These are phyloP conservation scores for Synergus itoensis DNA, from an alignment of 2,888 invertebrate genomes.

Conservation along the genomic window DNA sequence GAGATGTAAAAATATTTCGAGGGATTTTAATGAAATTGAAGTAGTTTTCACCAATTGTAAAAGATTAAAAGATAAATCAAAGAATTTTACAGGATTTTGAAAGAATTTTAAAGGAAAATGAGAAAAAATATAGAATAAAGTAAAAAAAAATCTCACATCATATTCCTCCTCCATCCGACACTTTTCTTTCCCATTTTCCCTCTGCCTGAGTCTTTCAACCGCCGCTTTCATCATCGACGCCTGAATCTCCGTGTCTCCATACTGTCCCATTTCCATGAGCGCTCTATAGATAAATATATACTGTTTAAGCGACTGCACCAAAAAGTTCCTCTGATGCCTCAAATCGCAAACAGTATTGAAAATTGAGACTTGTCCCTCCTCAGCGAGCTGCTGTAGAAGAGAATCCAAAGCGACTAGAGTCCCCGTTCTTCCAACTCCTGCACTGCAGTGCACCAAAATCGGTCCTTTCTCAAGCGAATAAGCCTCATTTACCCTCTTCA, in stretches of 20 bases:
- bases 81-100: neutral
- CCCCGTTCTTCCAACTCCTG: conserved; percentile 96
- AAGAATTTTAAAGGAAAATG: too few species aligned
- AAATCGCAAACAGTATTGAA: conserved; percentile 95
- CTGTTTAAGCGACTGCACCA: conserved; percentile 97
- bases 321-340: conserved; percentile 93
- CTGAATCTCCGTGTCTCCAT: conserved; percentile 93
- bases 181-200: conserved; percentile 84
- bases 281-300: conserved; percentile 98
- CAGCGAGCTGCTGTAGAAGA: conserved; percentile 90
- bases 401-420: conserved; percentile 96
- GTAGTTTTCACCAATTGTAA: too few species aligned
- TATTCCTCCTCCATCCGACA: conserved; percentile 92
- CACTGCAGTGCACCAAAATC: conserved; percentile 94
- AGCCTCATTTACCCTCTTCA: conserved; percentile 92
- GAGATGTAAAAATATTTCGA: too few species aligned
- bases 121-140: neutral
- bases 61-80: too few species aligned
- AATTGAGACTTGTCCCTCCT: conserved; percentile 91
- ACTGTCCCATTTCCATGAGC: conserved; percentile 93
- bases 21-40: too few species aligned
- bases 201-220: conserved; percentile 86
- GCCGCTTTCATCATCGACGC: conserved; percentile 85
- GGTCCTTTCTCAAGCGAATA: conserved; percentile 91
- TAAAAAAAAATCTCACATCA: conserved; percentile 81